Evolutionary conservation across 2,113 vertebrate species (phyloP).

Genomic region (Halichoeres trimaculatus): DNA sequence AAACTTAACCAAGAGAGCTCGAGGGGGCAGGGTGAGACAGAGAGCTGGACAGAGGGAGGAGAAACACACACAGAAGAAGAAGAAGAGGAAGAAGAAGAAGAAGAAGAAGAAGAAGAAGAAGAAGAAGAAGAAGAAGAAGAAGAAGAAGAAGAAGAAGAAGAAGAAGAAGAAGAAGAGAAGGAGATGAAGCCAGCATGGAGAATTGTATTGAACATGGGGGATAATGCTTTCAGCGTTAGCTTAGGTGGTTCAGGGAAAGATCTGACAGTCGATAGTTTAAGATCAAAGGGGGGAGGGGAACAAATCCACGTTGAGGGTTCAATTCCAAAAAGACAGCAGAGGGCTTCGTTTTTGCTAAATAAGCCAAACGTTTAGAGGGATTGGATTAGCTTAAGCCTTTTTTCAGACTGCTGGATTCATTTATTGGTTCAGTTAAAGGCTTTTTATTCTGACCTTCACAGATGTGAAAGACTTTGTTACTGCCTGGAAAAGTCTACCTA

Average conservation of each 20-base stretch:
- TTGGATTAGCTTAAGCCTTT: not conserved
- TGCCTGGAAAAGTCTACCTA: no score
- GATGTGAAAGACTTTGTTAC: no score
- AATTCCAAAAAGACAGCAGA: conserved; percentile 7
- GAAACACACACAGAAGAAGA: no score
- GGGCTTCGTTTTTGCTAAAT: conserved; percentile 6
- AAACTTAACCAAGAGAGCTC: conserved; percentile 32
- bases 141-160: no score
- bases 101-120: no score
- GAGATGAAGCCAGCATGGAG: conserved; percentile 2
- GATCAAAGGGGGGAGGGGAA: conserved; percentile 46
- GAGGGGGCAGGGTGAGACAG: not conserved
- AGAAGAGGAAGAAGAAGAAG: no score
- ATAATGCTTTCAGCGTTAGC: conserved; percentile 51
- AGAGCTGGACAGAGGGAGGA: no score
- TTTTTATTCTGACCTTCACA: not conserved
- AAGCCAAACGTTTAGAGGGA: conserved; percentile 16
- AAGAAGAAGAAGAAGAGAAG: not conserved
- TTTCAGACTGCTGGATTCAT: not conserved
- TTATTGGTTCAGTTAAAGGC: not conserved
- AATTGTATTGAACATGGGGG: conserved; percentile 34
- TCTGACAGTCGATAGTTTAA: conserved; percentile 42
- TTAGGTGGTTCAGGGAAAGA: conserved; percentile 36
- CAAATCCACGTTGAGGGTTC: conserved; percentile 44
- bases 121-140: no score